Evolutionary conservation across 2,888 invertebrate genomes (phyloP).

Genomic region (Cheilosia soror): DNA sequence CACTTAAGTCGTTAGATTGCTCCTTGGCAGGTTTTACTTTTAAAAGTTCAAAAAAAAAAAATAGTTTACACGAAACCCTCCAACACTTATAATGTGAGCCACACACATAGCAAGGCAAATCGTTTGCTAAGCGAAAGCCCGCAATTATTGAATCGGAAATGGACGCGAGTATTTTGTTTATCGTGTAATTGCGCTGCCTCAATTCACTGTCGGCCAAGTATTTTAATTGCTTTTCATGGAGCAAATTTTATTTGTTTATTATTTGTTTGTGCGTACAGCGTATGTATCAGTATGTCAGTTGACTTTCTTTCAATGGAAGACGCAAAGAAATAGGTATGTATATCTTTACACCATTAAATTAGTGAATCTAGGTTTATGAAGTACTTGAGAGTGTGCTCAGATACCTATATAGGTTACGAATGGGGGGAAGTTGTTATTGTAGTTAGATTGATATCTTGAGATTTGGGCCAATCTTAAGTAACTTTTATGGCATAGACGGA

Average conservation of each 20-base stretch:
- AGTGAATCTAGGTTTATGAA: slow-evolving; percentile 42
- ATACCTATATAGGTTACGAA: slow-evolving; percentile 23
- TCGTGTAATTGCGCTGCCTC: slow-evolving; percentile 1
- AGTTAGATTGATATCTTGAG: neutral
- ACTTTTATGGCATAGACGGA: too few relatives aligned
- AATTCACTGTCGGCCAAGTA: slow-evolving; percentile 45
- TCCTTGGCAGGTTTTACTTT: slow-evolving; percentile 48
- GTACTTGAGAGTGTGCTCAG: slow-evolving; percentile 1
- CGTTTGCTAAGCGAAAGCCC: slow-evolving; percentile 54
- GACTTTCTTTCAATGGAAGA: slow-evolving; percentile 37
- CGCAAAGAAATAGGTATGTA: neutral
- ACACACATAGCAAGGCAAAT: slow-evolving; percentile 6
- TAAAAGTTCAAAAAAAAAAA: slow-evolving; percentile 7
- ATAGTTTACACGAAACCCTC: slow-evolving; percentile 42
- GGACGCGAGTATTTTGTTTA: slow-evolving; percentile 38
- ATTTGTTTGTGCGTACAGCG: slow-evolving; percentile 13
- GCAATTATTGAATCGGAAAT: slow-evolving; percentile 66
- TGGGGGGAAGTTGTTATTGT: neutral
- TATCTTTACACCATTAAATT: slow-evolving; percentile 2
- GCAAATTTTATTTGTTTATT: slow-evolving; percentile 25
- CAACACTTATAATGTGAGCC: slow-evolving; percentile 14
- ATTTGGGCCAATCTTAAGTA: neutral
- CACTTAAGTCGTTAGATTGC: slow-evolving; percentile 34
- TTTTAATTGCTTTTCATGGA: slow-evolving; percentile 50
- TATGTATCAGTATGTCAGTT: slow-evolving; percentile 31